These are phyloP conservation scores for Thamnophis elegans DNA, from an alignment of 2,797 vertebrate genomes.

Conservation along the genomic window DNA sequence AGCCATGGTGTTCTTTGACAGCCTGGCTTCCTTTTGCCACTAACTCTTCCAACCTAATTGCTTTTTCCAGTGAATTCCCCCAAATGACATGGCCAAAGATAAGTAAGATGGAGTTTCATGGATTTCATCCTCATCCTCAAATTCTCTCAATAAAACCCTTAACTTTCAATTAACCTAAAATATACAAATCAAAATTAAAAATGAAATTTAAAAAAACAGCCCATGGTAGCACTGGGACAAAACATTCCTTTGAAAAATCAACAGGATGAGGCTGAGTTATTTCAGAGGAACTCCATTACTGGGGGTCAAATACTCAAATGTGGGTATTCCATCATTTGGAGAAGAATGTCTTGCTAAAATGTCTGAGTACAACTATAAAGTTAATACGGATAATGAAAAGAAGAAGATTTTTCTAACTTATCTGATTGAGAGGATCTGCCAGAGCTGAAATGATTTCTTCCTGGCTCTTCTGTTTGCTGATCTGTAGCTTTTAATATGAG, in stretches of 20 bases:
- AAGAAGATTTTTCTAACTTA: not conserved
- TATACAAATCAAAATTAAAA: not conserved
- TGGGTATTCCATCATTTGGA: not conserved
- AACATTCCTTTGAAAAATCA: not conserved
- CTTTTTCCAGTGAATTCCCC: not conserved
- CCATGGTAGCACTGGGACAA: not conserved
- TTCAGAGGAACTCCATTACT: not conserved
- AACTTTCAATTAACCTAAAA: not conserved
- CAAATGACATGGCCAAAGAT: not conserved
- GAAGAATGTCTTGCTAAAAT: not conserved
- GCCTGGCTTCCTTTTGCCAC: not conserved
- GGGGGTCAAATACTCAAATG: not conserved
- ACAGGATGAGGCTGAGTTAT: not conserved
- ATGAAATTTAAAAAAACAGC: not conserved
- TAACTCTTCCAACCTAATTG: not conserved
- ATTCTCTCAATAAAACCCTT: not conserved
- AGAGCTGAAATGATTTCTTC: not conserved
- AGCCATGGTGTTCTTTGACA: not conserved
- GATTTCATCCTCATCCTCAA: not conserved
- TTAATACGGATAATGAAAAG: not conserved
- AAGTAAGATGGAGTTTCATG: not conserved
- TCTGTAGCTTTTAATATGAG: not conserved
- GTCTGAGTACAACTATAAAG: not conserved
- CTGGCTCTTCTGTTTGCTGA: not conserved
- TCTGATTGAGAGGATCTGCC: not conserved